These are phyloP conservation scores for Brachyhypopomus gauderio DNA, from an alignment of 2,113 vertebrate species.

Conservation along the genomic window DNA sequence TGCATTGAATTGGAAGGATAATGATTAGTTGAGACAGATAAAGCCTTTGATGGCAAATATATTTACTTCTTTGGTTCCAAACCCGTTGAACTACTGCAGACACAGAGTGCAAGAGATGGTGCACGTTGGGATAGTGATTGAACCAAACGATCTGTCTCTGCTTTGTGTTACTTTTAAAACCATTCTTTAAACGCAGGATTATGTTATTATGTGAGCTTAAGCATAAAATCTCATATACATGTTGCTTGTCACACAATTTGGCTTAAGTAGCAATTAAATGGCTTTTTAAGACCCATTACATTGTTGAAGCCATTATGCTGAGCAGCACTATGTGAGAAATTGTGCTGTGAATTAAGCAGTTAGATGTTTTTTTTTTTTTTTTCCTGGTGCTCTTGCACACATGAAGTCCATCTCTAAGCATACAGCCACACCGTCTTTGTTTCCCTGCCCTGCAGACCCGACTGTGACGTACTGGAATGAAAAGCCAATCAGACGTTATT, in stretches of 20 bases:
- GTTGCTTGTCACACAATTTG: neutral
- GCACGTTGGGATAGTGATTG: neutral
- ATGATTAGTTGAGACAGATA: no score
- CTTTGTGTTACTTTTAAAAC: neutral
- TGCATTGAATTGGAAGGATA: no score
- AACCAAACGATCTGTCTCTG: neutral
- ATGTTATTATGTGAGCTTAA: neutral
- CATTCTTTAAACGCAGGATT: neutral
- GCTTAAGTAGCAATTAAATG: neutral
- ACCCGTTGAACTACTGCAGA: neutral
- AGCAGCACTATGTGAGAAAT: neutral
- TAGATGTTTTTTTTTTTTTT: no score
- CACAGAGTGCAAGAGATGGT: neutral
- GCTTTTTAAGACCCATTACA: neutral
- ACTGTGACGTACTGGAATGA: neutral
- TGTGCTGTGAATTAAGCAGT: neutral
- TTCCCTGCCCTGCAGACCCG: neutral
- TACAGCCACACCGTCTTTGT: neutral
- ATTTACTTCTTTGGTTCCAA: no score
- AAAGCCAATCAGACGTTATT: neutral
- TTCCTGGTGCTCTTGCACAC: neutral
- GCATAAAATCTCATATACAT: neutral
- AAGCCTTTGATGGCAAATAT: no score
- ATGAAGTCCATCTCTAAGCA: neutral
- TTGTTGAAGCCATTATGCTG: neutral